These are phyloP conservation scores for Erannis defoliaria DNA, from an alignment of 2,888 invertebrate species.

Conservation along the genomic window DNA sequence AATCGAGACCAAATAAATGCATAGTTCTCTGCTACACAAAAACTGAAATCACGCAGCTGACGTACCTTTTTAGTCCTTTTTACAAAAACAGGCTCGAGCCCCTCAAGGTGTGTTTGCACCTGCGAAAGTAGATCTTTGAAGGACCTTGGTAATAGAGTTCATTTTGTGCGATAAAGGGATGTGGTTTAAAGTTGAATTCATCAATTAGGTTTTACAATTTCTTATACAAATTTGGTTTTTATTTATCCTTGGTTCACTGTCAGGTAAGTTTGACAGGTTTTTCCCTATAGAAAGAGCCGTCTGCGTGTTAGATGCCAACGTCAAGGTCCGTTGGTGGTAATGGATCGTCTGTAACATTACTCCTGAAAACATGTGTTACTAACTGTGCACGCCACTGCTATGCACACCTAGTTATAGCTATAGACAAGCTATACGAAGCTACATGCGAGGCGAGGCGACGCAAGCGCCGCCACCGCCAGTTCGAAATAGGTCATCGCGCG, in stretches of 20 bases:
- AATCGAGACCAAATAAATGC: neutral
- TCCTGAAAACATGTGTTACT: too few relatives aligned
- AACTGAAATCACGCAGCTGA: constrained; percentile 56
- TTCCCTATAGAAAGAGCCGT: neutral
- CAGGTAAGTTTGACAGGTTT: neutral
- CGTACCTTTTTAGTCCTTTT: constrained; percentile 41
- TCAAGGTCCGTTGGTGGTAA: too few relatives aligned
- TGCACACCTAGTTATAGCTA: too few relatives aligned
- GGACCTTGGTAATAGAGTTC: constrained; percentile 5
- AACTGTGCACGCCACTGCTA: too few relatives aligned
- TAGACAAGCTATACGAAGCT: too few relatives aligned
- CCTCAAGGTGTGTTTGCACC: constrained; percentile 69
- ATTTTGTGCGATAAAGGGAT: neutral
- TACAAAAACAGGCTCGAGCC: constrained; percentile 44
- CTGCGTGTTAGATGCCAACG: too few relatives aligned
- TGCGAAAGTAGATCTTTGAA: constrained; percentile 56
- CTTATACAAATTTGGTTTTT: neutral
- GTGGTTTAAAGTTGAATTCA: neutral
- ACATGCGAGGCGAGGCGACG: too few relatives aligned
- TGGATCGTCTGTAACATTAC: too few relatives aligned
- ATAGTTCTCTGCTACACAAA: constrained; percentile 2
- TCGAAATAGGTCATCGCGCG: too few relatives aligned
- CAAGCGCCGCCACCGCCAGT: too few relatives aligned
- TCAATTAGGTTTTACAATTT: neutral
- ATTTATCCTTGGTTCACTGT: neutral